Conservation (phyloP, 2,888 invertebrate species). For the Helicoverpa assulta region DNA sequence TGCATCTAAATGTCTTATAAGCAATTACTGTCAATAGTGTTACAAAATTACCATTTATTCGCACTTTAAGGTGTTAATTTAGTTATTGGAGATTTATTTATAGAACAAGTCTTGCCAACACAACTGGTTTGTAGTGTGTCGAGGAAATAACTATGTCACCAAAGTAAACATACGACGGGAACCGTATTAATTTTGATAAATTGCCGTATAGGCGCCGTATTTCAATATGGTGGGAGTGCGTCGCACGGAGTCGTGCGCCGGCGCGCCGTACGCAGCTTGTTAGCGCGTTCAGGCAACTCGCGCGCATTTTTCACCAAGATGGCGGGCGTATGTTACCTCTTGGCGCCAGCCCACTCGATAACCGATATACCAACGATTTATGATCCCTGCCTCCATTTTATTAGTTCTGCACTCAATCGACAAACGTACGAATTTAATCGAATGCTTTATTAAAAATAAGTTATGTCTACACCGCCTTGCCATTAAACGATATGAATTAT, state of each 20-base stretch:
- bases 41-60: conserved; percentile 75
- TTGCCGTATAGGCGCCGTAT: conserved; percentile 69
- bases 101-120: conserved; percentile 71
- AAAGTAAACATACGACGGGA: conserved; percentile 68
- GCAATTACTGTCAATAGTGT: conserved; percentile 74
- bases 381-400: conserved; percentile 71
- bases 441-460: conserved; percentile 72
- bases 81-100: conserved; percentile 76
- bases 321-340: conserved; percentile 68
- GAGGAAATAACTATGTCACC: conserved; percentile 70
- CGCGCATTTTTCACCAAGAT: conserved; percentile 77
- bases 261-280: conserved; percentile 66
- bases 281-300: conserved; percentile 64
- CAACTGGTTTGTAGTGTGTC: conserved; percentile 69
- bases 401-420: conserved; percentile 63
- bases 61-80: conserved; percentile 78
- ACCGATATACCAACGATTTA: conserved; percentile 74
- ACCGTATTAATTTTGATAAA: conserved; percentile 74
- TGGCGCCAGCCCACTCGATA: conserved; percentile 78
- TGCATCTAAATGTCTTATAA: conserved; percentile 66
- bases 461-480: conserved; percentile 60
- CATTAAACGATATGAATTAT: conserved; percentile 65
- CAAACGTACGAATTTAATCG: conserved; percentile 59
- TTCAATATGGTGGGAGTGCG: conserved; percentile 67
- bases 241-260: conserved; percentile 45